These are phyloP conservation scores for Otolemur crassicaudatus DNA, from an alignment of 2,797 vertebrate genomes.

Conservation along the genomic window DNA sequence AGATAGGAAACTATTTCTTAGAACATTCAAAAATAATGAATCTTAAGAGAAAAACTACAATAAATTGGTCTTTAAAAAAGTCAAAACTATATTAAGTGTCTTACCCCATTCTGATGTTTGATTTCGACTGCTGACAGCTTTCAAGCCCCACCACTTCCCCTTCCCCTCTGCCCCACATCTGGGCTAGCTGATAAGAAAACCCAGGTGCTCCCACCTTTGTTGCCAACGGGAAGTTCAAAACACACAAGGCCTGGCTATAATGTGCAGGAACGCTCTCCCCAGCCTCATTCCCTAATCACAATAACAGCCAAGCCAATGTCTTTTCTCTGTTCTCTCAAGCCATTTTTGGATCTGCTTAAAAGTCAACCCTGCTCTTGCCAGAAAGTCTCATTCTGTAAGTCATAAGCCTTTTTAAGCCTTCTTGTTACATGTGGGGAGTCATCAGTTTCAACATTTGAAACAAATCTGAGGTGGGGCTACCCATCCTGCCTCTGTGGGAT, in stretches of 20 bases:
- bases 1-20: conserved; percentile 50
- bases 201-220: conserved; percentile 72
- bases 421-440: background rate
- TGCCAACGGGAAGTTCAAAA: conserved; percentile 66
- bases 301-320: conserved; percentile 1
- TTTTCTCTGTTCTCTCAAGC: background rate
- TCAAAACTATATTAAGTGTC: background rate
- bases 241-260: background rate
- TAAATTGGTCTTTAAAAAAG: conserved; percentile 31
- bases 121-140: conserved; percentile 16
- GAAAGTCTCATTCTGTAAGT: conserved; percentile 6
- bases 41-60: background rate
- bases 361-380: background rate
- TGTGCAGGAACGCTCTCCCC: conserved; percentile 11
- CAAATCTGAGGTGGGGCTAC: background rate
- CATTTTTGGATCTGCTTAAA: background rate
- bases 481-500: background rate
- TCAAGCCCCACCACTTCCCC: conserved; percentile 2
- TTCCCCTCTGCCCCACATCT: conserved; percentile 40
- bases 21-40: conserved; percentile 13
- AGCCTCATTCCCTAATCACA: background rate
- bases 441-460: background rate
- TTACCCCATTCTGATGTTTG: conserved; percentile 8
- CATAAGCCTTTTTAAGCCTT: background rate
- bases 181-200: conserved; percentile 54